Evolutionary conservation across 1,140 invertebrate genomes (phyloP).

Genomic region (Gryon sp.): DNA sequence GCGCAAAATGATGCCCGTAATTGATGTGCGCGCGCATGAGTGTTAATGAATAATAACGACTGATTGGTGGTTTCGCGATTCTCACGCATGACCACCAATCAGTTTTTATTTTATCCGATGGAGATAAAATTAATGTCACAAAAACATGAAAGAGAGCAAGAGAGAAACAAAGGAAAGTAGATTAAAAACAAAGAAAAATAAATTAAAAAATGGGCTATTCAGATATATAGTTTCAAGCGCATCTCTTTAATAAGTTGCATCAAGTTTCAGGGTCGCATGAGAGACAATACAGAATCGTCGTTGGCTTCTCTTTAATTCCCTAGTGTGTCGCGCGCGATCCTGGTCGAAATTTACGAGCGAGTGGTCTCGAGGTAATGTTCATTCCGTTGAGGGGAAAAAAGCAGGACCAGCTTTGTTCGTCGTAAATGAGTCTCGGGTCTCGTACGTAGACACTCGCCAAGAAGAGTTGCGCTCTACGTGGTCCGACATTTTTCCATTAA

Average conservation of each 20-base stretch:
- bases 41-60: conserved; percentile 19
- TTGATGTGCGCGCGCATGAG: too few species aligned
- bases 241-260: conserved; percentile 49
- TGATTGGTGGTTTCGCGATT: conserved; percentile 22
- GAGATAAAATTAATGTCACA: too few species aligned
- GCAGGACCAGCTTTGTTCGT: conserved; percentile 59
- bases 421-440: conserved; percentile 56
- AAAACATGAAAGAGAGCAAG: too few species aligned
- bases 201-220: too few species aligned
- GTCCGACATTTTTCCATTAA: conserved; percentile 60
- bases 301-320: conserved; percentile 60
- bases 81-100: too few species aligned
- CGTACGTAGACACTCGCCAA: conserved; percentile 34
- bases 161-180: too few species aligned
- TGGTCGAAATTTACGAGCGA: conserved; percentile 58
- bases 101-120: too few species aligned
- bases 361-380: conserved; percentile 52
- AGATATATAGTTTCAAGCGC: conserved; percentile 41
- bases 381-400: conserved; percentile 51
- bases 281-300: conserved; percentile 61
- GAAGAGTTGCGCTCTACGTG: conserved; percentile 26
- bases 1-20: too few species aligned
- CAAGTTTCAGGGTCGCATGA: conserved; percentile 47
- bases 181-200: too few species aligned
- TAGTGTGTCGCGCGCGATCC: conserved; percentile 54